These are phyloP conservation scores for Helicoverpa assulta DNA, from an alignment of 2,888 invertebrate species.

Conservation along the genomic window DNA sequence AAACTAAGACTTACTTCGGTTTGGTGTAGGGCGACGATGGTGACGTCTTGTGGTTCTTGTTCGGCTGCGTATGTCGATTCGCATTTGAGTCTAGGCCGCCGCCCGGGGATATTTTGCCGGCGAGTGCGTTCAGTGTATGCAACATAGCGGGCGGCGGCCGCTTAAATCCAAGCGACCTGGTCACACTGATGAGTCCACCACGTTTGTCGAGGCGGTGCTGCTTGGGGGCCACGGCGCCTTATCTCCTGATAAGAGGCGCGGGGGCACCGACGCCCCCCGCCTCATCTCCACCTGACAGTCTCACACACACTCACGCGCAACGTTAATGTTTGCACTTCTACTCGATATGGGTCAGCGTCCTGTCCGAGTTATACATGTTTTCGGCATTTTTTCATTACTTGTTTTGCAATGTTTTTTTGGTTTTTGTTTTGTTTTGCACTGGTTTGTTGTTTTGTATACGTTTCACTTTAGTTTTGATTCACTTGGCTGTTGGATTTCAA, in stretches of 20 bases:
- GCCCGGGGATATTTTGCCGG: conserved; percentile 97
- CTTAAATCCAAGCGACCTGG: conserved; percentile 83
- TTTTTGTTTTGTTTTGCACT: conserved; percentile 56
- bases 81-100: conserved; percentile 93
- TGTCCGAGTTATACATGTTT: conserved; percentile 83
- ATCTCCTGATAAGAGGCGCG: conserved; percentile 89
- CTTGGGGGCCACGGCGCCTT: conserved; percentile 84
- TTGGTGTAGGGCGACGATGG: conserved; percentile 87
- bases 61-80: conserved; percentile 91
- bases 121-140: conserved; percentile 96
- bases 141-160: conserved; percentile 95
- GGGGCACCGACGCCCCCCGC: conserved; percentile 87
- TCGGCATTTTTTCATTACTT: conserved; percentile 78
- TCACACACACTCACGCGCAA: conserved; percentile 76
- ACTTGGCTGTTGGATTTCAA: conserved; percentile 57
- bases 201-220: conserved; percentile 80
- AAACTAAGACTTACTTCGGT: conserved; percentile 84
- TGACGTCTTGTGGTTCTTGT: conserved; percentile 87
- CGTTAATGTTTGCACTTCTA: conserved; percentile 71
- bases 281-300: conserved; percentile 88
- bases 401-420: conserved; percentile 51
- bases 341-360: conserved; percentile 84
- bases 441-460: conserved; percentile 53
- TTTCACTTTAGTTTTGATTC: conserved; percentile 58
- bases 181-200: conserved; percentile 85